Evolutionary conservation across 2,888 invertebrate species (phyloP).

Genomic region (Ramazzottius varieornatus): DNA sequence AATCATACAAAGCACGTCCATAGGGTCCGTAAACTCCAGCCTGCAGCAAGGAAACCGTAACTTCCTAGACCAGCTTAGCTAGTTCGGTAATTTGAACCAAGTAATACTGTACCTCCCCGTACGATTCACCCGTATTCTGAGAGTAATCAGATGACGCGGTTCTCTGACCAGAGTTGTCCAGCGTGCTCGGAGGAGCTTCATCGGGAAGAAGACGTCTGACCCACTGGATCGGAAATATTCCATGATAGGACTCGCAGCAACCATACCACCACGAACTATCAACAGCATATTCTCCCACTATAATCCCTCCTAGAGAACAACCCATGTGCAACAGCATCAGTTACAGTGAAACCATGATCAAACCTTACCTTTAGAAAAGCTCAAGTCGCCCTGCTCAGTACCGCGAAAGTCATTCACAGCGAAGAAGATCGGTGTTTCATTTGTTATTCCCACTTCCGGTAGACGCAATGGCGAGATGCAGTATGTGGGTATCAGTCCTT

Average conservation of each 20-base stretch:
- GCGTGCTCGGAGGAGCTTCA: too few relatives aligned
- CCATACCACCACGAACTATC: not conserved
- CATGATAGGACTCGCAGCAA: not conserved
- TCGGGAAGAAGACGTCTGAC: not conserved
- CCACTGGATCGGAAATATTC: conserved; percentile 1
- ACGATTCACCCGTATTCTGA: too few relatives aligned
- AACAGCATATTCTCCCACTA: not conserved
- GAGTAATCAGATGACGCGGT: too few relatives aligned
- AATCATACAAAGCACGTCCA: conserved; percentile 7
- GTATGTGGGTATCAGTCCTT: not conserved
- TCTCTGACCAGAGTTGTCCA: too few relatives aligned
- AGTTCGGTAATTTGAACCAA: too few relatives aligned
- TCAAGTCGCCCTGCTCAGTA: not conserved
- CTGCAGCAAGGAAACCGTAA: too few relatives aligned
- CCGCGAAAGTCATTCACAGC: not conserved
- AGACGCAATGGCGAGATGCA: not conserved
- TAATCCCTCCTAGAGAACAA: not conserved
- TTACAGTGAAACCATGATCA: not conserved
- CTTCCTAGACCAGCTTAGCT: too few relatives aligned
- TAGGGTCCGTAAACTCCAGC: too few relatives aligned
- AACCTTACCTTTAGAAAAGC: not conserved
- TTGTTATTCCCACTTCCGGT: not conserved
- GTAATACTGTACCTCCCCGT: too few relatives aligned
- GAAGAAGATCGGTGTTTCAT: not conserved
- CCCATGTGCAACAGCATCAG: not conserved